These are phyloP conservation scores for Pampus argenteus DNA, from an alignment of 2,797 vertebrate genomes.

Conservation along the genomic window DNA sequence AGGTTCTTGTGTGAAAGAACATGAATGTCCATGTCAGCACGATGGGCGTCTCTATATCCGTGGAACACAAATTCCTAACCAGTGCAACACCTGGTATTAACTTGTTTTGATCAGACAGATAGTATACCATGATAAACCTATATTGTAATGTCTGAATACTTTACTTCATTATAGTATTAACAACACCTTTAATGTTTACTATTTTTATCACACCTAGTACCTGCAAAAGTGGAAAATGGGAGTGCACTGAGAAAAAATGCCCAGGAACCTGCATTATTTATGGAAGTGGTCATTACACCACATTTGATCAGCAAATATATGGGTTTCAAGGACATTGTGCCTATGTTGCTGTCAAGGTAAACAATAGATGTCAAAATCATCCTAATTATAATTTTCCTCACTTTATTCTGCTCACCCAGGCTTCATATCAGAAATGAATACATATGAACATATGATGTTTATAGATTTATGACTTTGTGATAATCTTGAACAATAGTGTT, in stretches of 20 bases:
- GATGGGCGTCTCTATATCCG: conserved; percentile 82
- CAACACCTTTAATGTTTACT: neutral
- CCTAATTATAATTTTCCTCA: neutral
- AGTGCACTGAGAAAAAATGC: conserved; percentile 85
- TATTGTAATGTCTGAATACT: neutral
- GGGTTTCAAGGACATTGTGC: conserved; percentile 91
- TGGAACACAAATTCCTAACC: conserved; percentile 82
- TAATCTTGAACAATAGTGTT: neutral
- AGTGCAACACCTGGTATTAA: conserved; percentile 93
- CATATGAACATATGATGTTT: neutral
- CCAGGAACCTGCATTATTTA: conserved; percentile 90
- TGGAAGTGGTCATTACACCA: conserved; percentile 92
- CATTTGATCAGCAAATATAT: conserved; percentile 90
- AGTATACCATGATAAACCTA: neutral
- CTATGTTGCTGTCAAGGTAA: conserved; percentile 93
- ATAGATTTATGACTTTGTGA: neutral
- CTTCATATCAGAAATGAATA: neutral
- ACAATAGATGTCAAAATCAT: conserved; percentile 16
- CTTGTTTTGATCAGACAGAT: neutral
- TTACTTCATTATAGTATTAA: neutral
- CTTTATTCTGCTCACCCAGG: neutral
- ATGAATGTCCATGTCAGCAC: conserved; percentile 91
- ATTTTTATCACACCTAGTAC: conserved; percentile 79
- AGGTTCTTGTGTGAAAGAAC: conserved; percentile 86
- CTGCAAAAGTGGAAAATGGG: conserved; percentile 90